Evolutionary conservation across 2,888 invertebrate species (phyloP).

Genomic region (Ormia ochracea): DNA sequence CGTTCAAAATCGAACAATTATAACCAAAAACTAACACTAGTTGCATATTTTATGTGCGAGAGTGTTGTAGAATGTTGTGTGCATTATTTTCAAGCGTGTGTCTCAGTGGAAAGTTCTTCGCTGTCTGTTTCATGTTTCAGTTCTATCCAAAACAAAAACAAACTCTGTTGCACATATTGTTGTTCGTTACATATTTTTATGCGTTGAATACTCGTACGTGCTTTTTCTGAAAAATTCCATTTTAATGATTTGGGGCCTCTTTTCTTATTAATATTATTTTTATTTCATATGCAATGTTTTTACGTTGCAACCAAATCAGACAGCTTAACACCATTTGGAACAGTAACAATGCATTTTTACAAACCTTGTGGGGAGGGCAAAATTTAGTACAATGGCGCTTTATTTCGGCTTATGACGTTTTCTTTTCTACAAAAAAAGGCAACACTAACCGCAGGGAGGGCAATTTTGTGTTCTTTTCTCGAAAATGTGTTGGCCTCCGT

Average conservation of each 20-base stretch:
- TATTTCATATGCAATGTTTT: neutral
- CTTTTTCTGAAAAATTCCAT: slow-evolving; percentile 44
- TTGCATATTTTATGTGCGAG: slow-evolving; percentile 31
- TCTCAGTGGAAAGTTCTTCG: slow-evolving; percentile 10
- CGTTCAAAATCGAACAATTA: slow-evolving; percentile 38
- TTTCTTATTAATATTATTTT: neutral
- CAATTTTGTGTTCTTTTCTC: no score
- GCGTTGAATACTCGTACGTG: slow-evolving; percentile 54
- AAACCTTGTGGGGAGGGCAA: neutral
- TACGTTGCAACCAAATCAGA: neutral
- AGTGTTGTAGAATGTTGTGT: neutral
- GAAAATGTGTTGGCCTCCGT: no score
- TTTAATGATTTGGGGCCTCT: slow-evolving; percentile 20
- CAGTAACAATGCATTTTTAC: neutral
- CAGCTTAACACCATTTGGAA: slow-evolving; percentile 33
- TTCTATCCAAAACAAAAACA: neutral
- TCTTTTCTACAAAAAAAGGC: no score
- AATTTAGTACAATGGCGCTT: no score
- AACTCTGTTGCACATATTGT: slow-evolving; percentile 24
- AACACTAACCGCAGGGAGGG: no score
- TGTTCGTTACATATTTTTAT: slow-evolving; percentile 54
- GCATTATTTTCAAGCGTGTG: slow-evolving; percentile 32
- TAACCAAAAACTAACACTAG: slow-evolving; percentile 54
- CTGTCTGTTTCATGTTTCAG: neutral
- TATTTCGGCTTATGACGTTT: no score